These are phyloP conservation scores for Pandemis heparana DNA, from an alignment of 2,888 invertebrate species.

Conservation along the genomic window DNA sequence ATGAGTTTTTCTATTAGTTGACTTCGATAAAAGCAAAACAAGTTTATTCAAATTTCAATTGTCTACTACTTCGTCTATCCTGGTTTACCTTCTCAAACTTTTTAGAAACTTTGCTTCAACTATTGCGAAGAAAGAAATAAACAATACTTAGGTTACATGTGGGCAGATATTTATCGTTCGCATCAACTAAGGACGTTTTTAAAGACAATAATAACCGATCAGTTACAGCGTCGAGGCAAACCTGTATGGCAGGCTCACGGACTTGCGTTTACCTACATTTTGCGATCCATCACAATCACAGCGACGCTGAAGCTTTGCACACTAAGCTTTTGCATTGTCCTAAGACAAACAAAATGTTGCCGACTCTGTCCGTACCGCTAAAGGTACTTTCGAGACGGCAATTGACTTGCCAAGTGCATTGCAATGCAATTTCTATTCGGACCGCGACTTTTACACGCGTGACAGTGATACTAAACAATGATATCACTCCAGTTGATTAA, in stretches of 20 bases:
- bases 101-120: neutral
- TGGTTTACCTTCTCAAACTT: neutral
- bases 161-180: constrained; percentile 15
- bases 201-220: constrained; percentile 65
- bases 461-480: constrained; percentile 30
- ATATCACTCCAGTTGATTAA: constrained; percentile 19
- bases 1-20: constrained; percentile 14
- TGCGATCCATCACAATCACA: constrained; percentile 53
- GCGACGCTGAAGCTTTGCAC: constrained; percentile 39
- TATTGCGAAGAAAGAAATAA: neutral
- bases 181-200: constrained; percentile 52
- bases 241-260: constrained; percentile 54
- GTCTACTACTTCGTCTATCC: neutral
- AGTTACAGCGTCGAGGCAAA: constrained; percentile 68
- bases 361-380: constrained; percentile 3
- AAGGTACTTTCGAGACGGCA: constrained; percentile 4
- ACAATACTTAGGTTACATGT: constrained; percentile 1
- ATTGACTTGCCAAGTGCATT: constrained; percentile 22
- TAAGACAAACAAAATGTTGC: constrained; percentile 47
- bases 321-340: constrained; percentile 48
- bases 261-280: constrained; percentile 50
- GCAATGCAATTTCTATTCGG: constrained; percentile 31
- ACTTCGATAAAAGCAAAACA: neutral
- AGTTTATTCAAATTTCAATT: neutral
- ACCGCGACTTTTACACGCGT: constrained; percentile 17